These are phyloP conservation scores for Lamellibrachia luymesi DNA, from an alignment of 1,140 invertebrate genomes.

Conservation along the genomic window DNA sequence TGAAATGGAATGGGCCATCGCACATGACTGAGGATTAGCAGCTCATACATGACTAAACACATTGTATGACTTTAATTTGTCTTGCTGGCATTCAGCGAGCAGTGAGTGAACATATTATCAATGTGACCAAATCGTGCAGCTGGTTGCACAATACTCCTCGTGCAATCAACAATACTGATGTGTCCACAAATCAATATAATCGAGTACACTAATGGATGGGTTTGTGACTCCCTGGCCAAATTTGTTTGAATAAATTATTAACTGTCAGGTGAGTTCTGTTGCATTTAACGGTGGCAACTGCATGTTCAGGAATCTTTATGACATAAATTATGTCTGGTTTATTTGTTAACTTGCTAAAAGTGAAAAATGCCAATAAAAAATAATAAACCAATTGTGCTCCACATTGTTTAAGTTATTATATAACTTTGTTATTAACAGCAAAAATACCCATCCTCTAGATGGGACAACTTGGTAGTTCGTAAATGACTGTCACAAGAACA, in stretches of 20 bases:
- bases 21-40: background rate
- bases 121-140: background rate
- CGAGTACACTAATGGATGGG: background rate
- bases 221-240: background rate
- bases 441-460: too few relatives aligned
- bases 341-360: background rate
- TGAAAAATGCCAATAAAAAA: background rate
- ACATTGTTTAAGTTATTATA: too few relatives aligned
- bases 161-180: background rate
- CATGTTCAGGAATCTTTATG: too few relatives aligned
- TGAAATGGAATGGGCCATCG: background rate
- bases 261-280: background rate
- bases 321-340: background rate
- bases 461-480: too few relatives aligned
- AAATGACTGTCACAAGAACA: too few relatives aligned
- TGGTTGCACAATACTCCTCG: background rate
- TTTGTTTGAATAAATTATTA: constrained; percentile 2
- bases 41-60: background rate
- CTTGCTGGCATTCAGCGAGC: background rate
- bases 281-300: background rate
- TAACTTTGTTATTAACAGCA: too few relatives aligned
- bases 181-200: background rate
- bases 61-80: background rate
- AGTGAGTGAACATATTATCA: background rate
- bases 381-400: too few relatives aligned